phyloP scores from a whole-genome alignment of 23 tunicate genomes.

The Corella eumyota region DNA sequence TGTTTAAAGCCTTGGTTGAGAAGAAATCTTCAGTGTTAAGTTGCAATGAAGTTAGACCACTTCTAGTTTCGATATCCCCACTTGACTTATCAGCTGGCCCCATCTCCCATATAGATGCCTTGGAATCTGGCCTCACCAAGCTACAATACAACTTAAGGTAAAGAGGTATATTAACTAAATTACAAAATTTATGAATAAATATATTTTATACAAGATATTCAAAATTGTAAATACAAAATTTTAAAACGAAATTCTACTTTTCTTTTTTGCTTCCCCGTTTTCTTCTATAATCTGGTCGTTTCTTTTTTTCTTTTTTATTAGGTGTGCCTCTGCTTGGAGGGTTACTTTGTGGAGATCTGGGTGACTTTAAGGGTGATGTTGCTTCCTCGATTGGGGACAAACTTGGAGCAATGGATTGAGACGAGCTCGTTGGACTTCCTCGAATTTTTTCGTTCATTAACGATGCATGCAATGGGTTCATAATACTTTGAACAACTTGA shows the following conservation, averaged over 20 bases:
- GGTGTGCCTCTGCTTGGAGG: too few species aligned
- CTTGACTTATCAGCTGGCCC: slow-evolving; percentile 28
- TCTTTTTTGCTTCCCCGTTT: too few species aligned
- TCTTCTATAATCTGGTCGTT: too few species aligned
- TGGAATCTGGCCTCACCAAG: slow-evolving; percentile 4
- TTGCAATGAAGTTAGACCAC: too few species aligned
- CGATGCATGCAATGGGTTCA: background rate
- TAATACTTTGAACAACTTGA: background rate
- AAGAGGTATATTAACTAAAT: too few species aligned
- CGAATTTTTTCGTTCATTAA: background rate
- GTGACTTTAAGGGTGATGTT: slow-evolving; percentile 3
- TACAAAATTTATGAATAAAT: too few species aligned
- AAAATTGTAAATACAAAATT: too few species aligned
- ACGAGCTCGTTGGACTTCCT: slow-evolving; percentile 1
- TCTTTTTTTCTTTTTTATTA: too few species aligned
- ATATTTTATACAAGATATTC: too few species aligned
- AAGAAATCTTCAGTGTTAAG: slow-evolving; percentile 47
- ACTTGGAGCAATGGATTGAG: slow-evolving; percentile 29
- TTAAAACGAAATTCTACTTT: too few species aligned
- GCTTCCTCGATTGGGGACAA: slow-evolving; percentile 49
- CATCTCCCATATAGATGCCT: slow-evolving; percentile 33
- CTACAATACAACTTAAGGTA: too few species aligned
- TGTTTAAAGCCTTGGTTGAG: background rate
- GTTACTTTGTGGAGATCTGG: slow-evolving; percentile 7
- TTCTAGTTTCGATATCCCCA: too few species aligned